Evolutionary conservation across 2,113 vertebrate species (phyloP).

Genomic region (Egretta garzetta): DNA sequence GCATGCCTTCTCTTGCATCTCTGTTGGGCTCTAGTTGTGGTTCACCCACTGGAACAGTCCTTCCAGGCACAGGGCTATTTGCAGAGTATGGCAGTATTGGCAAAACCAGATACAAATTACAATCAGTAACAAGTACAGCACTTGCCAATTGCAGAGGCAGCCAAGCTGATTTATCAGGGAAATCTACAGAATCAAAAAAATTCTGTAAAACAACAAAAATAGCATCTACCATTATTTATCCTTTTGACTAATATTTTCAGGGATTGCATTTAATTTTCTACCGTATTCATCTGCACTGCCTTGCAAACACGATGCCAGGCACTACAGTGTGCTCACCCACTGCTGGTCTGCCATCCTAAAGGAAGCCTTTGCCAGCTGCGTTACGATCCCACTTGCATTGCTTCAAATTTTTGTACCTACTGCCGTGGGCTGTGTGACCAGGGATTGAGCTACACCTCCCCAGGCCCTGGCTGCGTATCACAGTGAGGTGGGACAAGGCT

Average conservation of each 20-base stretch:
- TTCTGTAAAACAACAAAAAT: neutral
- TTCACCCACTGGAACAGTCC: neutral
- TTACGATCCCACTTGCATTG: neutral
- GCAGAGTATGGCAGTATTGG: accelerated
- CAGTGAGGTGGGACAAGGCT: neutral
- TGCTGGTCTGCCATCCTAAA: neutral
- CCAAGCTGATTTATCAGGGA: neutral
- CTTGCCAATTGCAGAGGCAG: neutral
- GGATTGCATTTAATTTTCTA: neutral
- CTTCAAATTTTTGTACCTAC: accelerated
- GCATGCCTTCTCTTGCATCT: neutral
- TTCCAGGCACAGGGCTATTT: too few species aligned
- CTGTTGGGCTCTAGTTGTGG: neutral
- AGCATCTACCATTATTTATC: neutral
- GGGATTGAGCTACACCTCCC: accelerated
- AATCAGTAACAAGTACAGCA: neutral
- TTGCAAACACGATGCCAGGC: accelerated
- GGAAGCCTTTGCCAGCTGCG: neutral
- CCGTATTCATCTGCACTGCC: accelerated
- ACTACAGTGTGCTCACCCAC: accelerated
- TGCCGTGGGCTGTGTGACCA: neutral
- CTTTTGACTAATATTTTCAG: neutral
- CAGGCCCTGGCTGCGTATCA: accelerated
- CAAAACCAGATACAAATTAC: accelerated
- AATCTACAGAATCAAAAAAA: neutral